A percentile compares a stretch with the other conserved stretches of the same genome.
Evolutionary conservation across 2,797 vertebrate species (phyloP).

Genomic region (Prionace glauca): DNA sequence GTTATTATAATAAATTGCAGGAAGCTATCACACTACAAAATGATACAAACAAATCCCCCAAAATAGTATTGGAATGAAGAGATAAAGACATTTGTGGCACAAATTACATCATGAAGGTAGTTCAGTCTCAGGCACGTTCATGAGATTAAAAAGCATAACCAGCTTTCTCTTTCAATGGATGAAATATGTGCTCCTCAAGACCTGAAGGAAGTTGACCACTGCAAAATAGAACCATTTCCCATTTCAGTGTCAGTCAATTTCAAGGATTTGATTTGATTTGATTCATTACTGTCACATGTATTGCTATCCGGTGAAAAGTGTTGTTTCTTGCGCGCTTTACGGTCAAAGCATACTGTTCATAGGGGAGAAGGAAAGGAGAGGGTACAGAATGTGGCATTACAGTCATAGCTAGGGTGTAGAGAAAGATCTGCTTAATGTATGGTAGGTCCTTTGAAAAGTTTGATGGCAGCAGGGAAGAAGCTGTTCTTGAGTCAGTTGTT

Average conservation of each 20-base stretch:
- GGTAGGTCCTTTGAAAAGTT: too few species aligned
- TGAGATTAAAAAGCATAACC: not conserved
- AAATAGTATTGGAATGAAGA: not conserved
- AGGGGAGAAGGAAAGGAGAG: too few species aligned
- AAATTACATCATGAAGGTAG: not conserved
- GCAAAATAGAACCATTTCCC: not conserved
- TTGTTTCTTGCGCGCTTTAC: too few species aligned
- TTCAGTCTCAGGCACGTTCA: not conserved
- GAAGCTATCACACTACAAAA: not conserved
- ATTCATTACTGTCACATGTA: too few species aligned
- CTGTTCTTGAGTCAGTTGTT: too few species aligned
- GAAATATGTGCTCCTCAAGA: not conserved
- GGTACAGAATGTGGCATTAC: too few species aligned
- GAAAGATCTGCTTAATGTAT: too few species aligned
- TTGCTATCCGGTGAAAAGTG: too few species aligned
- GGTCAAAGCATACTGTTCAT: too few species aligned
- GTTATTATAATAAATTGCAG: conserved; percentile 6
- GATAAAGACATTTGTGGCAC: not conserved
- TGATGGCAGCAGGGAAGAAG: too few species aligned
- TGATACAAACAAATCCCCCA: not conserved
- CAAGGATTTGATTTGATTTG: too few species aligned
- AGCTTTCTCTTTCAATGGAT: not conserved
- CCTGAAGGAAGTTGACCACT: not conserved
- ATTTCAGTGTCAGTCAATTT: not conserved
- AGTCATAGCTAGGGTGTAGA: too few species aligned